These are phyloP conservation scores for Seriola quinqueradiata DNA, from an alignment of 2,113 vertebrate species.

Conservation along the genomic window DNA sequence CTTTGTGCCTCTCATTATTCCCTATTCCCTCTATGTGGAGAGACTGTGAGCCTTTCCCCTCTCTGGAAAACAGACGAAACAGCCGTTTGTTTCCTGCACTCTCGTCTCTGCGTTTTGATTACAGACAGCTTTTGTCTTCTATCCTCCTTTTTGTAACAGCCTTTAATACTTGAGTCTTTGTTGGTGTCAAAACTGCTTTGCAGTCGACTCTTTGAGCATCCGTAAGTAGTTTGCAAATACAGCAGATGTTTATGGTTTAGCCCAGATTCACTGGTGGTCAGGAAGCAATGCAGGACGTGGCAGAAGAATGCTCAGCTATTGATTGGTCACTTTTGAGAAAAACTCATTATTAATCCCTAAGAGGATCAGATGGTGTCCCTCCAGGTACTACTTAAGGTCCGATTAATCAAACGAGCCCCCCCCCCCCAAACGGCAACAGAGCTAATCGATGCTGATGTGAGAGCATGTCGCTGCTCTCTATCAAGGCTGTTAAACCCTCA, in stretches of 20 bases:
- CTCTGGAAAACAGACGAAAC: slow-evolving; percentile 15
- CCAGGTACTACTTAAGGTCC: slow-evolving; percentile 55
- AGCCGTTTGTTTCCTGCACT: slow-evolving; percentile 27
- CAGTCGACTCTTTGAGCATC: slow-evolving; percentile 14
- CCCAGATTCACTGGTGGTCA: slow-evolving; percentile 16
- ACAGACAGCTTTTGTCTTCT: slow-evolving; percentile 32
- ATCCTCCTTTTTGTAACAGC: slow-evolving; percentile 18
- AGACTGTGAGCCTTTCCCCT: neutral
- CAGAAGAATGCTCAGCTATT: slow-evolving; percentile 24
- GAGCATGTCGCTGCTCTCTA: slow-evolving; percentile 50
- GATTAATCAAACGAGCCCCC: slow-evolving; percentile 61
- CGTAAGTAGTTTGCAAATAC: neutral
- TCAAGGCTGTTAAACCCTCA: slow-evolving; percentile 48
- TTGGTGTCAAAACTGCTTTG: slow-evolving; percentile 20
- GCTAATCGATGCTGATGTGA: slow-evolving; percentile 67
- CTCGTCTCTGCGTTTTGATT: slow-evolving; percentile 13
- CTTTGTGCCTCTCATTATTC: slow-evolving; percentile 45
- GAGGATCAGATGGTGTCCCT: slow-evolving; percentile 40
- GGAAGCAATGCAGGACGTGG: neutral
- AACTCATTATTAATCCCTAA: slow-evolving; percentile 34
- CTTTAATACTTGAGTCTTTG: slow-evolving; percentile 30
- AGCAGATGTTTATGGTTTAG: slow-evolving; percentile 12
- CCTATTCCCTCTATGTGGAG: slow-evolving; percentile 37
- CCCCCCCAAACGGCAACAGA: slow-evolving; percentile 52
- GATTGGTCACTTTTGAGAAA: slow-evolving; percentile 23